phyloP scores from a whole-genome alignment of 1,140 invertebrate species.

The Piezodorus guildinii region DNA sequence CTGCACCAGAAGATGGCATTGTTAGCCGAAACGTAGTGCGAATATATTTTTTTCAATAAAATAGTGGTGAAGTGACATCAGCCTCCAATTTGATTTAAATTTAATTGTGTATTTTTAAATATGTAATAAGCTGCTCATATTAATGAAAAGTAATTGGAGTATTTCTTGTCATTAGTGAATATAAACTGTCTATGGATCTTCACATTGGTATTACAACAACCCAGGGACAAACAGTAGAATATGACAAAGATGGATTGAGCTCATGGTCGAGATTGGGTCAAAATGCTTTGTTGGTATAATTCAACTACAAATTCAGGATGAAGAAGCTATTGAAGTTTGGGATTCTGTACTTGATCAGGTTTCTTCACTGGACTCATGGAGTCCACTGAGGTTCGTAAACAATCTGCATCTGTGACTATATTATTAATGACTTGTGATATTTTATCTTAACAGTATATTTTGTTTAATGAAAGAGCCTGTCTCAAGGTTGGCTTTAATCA shows the following conservation, averaged over 20 bases:
- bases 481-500: no score
- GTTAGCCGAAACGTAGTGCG: no score
- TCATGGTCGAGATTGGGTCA: slow-evolving; percentile 45
- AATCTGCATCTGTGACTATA: background rate
- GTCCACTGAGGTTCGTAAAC: slow-evolving; percentile 21
- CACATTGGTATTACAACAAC: slow-evolving; percentile 72
- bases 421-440: background rate
- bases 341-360: slow-evolving; percentile 54
- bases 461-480: no score
- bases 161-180: slow-evolving; percentile 44
- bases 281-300: slow-evolving; percentile 55
- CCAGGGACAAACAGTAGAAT: slow-evolving; percentile 59
- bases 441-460: background rate
- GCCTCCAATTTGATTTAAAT: no score
- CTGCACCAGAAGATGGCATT: no score
- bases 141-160: no score
- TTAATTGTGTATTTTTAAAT: no score
- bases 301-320: slow-evolving; percentile 37
- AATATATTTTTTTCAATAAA: no score
- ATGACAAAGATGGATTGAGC: slow-evolving; percentile 56
- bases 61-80: no score
- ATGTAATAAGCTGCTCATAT: no score
- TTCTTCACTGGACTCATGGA: slow-evolving; percentile 50
- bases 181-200: slow-evolving; percentile 63
- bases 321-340: slow-evolving; percentile 60